phyloP scores from a whole-genome alignment of 2,797 vertebrate species.

The Enteromius argenteus region DNA sequence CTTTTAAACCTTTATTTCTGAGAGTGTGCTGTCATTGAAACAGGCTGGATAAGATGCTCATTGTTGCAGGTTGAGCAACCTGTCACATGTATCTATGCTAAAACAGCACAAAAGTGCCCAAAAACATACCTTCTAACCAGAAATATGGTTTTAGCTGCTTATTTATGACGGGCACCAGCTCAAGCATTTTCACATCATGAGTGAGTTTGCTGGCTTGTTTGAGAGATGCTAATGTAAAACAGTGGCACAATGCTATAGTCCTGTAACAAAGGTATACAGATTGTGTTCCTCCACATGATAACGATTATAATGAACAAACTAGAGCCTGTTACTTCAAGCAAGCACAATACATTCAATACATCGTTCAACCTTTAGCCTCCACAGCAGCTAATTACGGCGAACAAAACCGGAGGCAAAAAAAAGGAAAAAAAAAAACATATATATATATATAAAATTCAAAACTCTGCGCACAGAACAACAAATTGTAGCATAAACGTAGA shows the following conservation, averaged over 20 bases:
- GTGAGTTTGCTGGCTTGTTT: neutral
- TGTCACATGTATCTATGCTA: neutral
- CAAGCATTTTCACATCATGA: neutral
- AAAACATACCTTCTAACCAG: neutral
- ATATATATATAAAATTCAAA: neutral
- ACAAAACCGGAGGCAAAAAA: neutral
- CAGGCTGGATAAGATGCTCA: neutral
- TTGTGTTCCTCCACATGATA: neutral
- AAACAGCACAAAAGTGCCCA: neutral
- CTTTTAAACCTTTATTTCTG: no score
- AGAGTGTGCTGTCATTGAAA: neutral
- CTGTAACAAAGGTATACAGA: neutral
- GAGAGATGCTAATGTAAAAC: neutral
- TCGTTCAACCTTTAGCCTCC: constrained; percentile 7
- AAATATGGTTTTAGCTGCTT: neutral
- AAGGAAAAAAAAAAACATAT: no score
- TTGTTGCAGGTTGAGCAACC: neutral
- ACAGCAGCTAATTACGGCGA: constrained; percentile 41
- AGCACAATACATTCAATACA: constrained; percentile 36
- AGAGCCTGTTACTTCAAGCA: constrained; percentile 28
- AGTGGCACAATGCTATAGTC: neutral
- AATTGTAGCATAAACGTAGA: constrained; percentile 9
- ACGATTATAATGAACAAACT: constrained; percentile 66
- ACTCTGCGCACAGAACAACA: neutral
- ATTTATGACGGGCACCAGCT: no score